phyloP scores from a whole-genome alignment of 2,888 invertebrate species.

The Brassicogethes aeneus region DNA sequence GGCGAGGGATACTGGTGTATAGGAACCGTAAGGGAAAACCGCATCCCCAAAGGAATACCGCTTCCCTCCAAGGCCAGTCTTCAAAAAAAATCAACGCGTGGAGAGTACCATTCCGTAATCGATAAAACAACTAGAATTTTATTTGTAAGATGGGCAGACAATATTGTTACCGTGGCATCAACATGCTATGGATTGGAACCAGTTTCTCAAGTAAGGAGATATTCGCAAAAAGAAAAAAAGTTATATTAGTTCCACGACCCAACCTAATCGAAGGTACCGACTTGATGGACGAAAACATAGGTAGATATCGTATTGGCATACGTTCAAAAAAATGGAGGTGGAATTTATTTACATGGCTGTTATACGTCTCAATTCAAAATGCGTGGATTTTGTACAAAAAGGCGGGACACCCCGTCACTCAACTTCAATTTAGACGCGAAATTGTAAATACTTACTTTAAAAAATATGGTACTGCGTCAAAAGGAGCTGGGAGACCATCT shows the following conservation, averaged over 20 bases:
- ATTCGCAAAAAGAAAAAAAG: constrained; percentile 10
- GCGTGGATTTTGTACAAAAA: constrained; percentile 10
- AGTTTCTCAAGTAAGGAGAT: constrained; percentile 13
- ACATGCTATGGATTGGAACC: constrained; percentile 9
- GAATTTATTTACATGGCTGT: constrained; percentile 11
- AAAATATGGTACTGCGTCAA: constrained; percentile 17
- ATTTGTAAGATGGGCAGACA: constrained; percentile 19
- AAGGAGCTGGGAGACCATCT: constrained; percentile 10
- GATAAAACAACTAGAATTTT: constrained; percentile 13
- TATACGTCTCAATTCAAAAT: constrained; percentile 8
- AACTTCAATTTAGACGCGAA: constrained; percentile 10
- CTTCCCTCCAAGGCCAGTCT: constrained; percentile 7
- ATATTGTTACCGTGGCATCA: constrained; percentile 15
- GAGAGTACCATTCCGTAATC: constrained; percentile 5
- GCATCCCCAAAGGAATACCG: constrained; percentile 11
- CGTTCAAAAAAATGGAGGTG: constrained; percentile 14
- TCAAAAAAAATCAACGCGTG: constrained; percentile 7
- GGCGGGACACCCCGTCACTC: not conserved
- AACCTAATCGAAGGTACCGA: too few species aligned
- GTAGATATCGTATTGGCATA: too few species aligned
- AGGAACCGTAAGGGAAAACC: constrained; percentile 20
- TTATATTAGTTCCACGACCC: too few species aligned
- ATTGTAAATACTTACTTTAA: too few species aligned
- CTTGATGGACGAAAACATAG: too few species aligned
- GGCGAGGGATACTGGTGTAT: constrained; percentile 17